phyloP scores from a whole-genome alignment of 1,140 invertebrate genomes.

The Ceratosolen fusciceps region DNA sequence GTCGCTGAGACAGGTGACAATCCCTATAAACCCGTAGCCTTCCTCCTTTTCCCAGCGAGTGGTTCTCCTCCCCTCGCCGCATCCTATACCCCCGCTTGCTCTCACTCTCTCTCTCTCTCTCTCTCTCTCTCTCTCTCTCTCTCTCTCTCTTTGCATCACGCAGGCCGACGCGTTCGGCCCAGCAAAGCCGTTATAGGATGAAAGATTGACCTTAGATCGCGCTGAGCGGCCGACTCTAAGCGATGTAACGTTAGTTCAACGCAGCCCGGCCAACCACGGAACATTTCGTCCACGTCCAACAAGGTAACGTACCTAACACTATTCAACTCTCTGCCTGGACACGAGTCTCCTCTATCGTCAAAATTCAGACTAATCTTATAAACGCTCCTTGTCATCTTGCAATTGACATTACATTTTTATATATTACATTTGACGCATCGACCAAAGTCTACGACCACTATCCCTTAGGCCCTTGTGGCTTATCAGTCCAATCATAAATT shows the following conservation, averaged over 20 bases:
- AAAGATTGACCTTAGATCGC: neutral
- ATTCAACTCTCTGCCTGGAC: no score
- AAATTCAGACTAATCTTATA: no score
- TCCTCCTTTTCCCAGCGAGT: neutral
- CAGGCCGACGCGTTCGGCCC: no score
- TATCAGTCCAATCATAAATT: no score
- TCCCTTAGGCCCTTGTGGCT: no score
- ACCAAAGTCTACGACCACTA: no score
- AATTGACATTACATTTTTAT: no score
- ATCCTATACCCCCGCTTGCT: neutral
- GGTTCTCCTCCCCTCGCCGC: no score
- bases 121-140: neutral
- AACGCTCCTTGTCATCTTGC: no score
- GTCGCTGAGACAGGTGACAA: neutral
- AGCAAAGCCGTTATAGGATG: neutral
- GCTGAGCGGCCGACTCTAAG: neutral
- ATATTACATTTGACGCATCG: no score
- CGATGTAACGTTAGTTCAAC: neutral
- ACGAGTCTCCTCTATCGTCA: no score
- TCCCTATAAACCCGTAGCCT: neutral
- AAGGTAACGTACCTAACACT: no score
- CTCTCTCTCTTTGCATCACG: neutral
- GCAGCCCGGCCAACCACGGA: neutral
- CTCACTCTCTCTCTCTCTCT: neutral
- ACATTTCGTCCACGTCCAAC: neutral